Evolutionary conservation across 1,140 invertebrate species (phyloP).

Genomic region (Pachypsylla venusta): DNA sequence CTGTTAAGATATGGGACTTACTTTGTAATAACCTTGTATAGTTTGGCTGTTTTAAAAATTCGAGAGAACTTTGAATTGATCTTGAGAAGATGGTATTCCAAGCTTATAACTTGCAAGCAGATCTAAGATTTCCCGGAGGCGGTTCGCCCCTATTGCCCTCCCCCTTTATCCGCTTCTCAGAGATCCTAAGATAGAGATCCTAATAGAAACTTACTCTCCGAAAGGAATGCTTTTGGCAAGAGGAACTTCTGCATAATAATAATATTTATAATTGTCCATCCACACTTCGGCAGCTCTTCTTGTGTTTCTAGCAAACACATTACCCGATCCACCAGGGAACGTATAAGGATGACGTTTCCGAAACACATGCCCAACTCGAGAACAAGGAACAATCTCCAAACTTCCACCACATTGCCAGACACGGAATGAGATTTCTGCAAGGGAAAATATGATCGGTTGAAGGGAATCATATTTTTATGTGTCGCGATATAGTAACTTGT

Average conservation of each 20-base stretch:
- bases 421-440: slow-evolving; percentile 52
- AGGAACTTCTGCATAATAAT: slow-evolving; percentile 76
- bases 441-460: slow-evolving; percentile 16
- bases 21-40: too few relatives aligned
- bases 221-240: slow-evolving; percentile 71
- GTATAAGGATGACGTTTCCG: slow-evolving; percentile 90
- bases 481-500: too few relatives aligned
- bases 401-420: slow-evolving; percentile 95
- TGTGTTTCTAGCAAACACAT: slow-evolving; percentile 78
- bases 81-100: too few relatives aligned
- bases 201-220: slow-evolving; percentile 85
- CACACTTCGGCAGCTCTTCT: slow-evolving; percentile 82
- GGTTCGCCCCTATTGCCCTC: too few relatives aligned
- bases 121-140: too few relatives aligned
- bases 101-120: too few relatives aligned
- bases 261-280: slow-evolving; percentile 91
- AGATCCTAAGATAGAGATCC: too few relatives aligned
- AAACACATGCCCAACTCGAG: slow-evolving; percentile 78
- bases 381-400: slow-evolving; percentile 87
- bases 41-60: too few relatives aligned
- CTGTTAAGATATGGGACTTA: too few relatives aligned
- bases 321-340: slow-evolving; percentile 82
- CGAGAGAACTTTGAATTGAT: too few relatives aligned
- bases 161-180: too few relatives aligned
- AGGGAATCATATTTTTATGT: too few relatives aligned